Evolutionary conservation across 2,113 vertebrate species (phyloP), one percentile per base, ranked within the genome.

Genomic region (Etia nguti): DNA sequence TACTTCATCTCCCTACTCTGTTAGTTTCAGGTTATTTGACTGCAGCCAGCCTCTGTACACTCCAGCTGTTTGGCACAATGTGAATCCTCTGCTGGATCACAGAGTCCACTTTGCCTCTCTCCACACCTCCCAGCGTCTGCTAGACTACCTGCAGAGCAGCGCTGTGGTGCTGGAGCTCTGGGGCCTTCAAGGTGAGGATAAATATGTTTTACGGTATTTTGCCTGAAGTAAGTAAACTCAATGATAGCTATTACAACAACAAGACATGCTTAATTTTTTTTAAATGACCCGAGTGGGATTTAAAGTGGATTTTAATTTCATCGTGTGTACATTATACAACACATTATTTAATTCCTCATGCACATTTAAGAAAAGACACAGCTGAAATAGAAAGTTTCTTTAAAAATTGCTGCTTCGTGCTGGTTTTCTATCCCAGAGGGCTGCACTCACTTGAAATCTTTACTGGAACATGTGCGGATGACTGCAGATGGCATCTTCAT

Each of bases 151-250:
- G 80, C 97, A 98, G 95, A 97, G 96, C 90, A 97, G 96, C 6
- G 97, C 98, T n/a, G 93, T 98, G 24, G 94, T 98, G 81, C 93
- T 98, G 91, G 97, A 98, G 84, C 96, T 98, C 24, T 98, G 97
- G 97, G 98, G 97, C 4, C 97, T 98, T 68, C 97, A 98, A 96
- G 98, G 98, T 98, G 94, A 85, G 59, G 16, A 56, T 60, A 10
- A 13, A 57, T 15, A 6, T n/a, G 8, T 36, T n/a, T 50, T 13
- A 55, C n/a, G 3, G n/a, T 56, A 52, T 26, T 54, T 82, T 48
- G 8, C 24, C 10, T 59, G 10, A 31, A n/a, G 11, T 6, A 43
- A 60, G 26, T 13, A 46, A 56, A 57, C 31, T 36, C 20, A 6
- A 15, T 29, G 79, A 29, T 2, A 26, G n/a, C 38, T 80, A 77